These are phyloP conservation scores for Sinocyclocheilus maitianheensis DNA, from an alignment of 2,113 vertebrate genomes.

Conservation along the genomic window DNA sequence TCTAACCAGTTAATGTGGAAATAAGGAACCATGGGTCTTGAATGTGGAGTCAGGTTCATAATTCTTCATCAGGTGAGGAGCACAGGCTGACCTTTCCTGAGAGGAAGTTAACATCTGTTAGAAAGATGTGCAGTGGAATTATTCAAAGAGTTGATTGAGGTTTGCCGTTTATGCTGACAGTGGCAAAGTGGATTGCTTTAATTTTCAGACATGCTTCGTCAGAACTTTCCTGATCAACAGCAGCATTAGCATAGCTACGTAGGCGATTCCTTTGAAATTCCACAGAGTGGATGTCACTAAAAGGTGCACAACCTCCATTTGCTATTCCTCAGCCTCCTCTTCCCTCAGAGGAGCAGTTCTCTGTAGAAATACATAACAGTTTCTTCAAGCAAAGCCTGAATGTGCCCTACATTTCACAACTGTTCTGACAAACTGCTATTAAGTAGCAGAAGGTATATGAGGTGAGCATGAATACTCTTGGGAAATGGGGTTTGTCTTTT, in stretches of 20 bases:
- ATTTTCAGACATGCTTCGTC: constrained; percentile 28
- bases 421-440: constrained; percentile 13
- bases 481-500: not conserved
- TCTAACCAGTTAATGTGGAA: not conserved
- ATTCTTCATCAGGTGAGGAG: not conserved
- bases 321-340: constrained; percentile 8
- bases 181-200: constrained; percentile 12
- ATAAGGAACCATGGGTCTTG: not conserved
- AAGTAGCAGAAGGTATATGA: constrained; percentile 17
- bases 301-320: constrained; percentile 50
- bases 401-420: constrained; percentile 12
- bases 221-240: constrained; percentile 37
- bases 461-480: not conserved
- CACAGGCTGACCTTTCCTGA: constrained; percentile 21
- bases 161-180: constrained; percentile 18
- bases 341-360: constrained; percentile 13
- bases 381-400: constrained; percentile 27
- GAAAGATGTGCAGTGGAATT: not conserved
- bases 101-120: not conserved
- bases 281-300: not conserved
- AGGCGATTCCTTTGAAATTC: constrained; percentile 28
- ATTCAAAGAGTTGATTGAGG: constrained; percentile 13
- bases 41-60: not conserved
- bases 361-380: constrained; percentile 39
- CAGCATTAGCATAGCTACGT: not conserved